Evolutionary conservation across 1,140 invertebrate genomes (phyloP), one percentile per base, ranked within the genome.

Genomic region (Drosophila virilis): DNA sequence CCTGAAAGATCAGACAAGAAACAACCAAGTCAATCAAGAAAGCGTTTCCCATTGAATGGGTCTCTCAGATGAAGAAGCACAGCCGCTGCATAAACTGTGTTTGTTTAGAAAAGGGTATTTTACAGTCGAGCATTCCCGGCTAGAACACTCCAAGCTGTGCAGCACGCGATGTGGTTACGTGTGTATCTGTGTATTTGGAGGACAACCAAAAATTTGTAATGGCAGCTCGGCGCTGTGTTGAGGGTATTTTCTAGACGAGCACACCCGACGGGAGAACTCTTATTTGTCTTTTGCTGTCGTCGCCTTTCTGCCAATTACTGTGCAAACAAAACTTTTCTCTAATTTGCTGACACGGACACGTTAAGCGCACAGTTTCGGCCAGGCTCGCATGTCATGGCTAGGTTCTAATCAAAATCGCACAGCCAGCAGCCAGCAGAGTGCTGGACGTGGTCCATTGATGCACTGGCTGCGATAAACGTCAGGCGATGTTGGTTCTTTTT

Each of bases 281-380:
- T 28, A 28, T 28, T 28, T 28, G 22, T 28, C 22, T 28, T 28
- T 28, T 33, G 22, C 28, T 42, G n/a, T 58, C 50, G 12, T 73
- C 40, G 48, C 17, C 46, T 51, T 46, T 60, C 67, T 77, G 80
- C 80, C 80, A 84, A 84, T 84, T 84, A 84, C 80, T 84, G 73
- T 67, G 51, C 80, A 80, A 84, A 80, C 80, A 73, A 84, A 84
- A 85, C 64, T 80, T 80, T 85, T 84, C 80, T 84, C 80, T 85
- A 84, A 84, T 84, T 84, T 84, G 77, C 80, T 85, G 73, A 85
- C 80, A 70, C 72, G 58, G 72, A 64, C 72, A 80, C 81, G 79
- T 75, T 75, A 73, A 33, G 57, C 61, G 40, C 17, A 42, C 43
- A 51, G 37, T 58, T 70, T 33, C 55, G 37, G 70, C 33, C 17